Conservation (phyloP, 1,140 invertebrate species). For the Andrena cerasifolii region DNA sequence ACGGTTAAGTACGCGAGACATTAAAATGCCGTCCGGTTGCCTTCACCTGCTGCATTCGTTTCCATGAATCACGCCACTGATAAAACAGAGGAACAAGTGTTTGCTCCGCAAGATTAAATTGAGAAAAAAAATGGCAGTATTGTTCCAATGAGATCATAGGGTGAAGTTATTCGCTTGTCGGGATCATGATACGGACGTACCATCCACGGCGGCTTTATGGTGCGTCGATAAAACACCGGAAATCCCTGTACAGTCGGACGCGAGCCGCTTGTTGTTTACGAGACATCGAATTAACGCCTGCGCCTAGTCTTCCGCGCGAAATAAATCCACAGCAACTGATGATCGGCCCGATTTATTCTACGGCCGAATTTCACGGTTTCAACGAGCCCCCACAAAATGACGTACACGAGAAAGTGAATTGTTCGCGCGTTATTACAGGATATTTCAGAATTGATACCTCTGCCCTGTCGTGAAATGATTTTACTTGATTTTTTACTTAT, state of each 20-base stretch:
- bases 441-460: neutral
- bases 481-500: constrained; percentile 8
- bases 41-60: neutral
- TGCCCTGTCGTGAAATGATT: neutral
- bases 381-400: neutral
- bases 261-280: constrained; percentile 39
- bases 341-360: constrained; percentile 36
- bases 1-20: too few relatives aligned
- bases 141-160: constrained; percentile 1
- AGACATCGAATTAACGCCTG: constrained; percentile 30
- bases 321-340: constrained; percentile 35
- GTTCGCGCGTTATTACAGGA: constrained; percentile 7
- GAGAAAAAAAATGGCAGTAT: neutral
- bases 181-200: constrained; percentile 15
- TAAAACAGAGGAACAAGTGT: neutral
- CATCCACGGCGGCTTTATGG: constrained; percentile 24
- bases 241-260: constrained; percentile 26
- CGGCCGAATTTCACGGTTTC: neutral
- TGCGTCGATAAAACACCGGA: constrained; percentile 27
- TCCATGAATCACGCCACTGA: neutral
- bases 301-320: neutral
- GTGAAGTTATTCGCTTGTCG: constrained; percentile 10
- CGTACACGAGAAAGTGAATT: neutral
- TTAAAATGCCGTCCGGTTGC: too few relatives aligned
- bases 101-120: neutral